These are phyloP conservation scores for Myotis pilosus DNA, from an alignment of 2,797 vertebrate species.

Conservation along the genomic window DNA sequence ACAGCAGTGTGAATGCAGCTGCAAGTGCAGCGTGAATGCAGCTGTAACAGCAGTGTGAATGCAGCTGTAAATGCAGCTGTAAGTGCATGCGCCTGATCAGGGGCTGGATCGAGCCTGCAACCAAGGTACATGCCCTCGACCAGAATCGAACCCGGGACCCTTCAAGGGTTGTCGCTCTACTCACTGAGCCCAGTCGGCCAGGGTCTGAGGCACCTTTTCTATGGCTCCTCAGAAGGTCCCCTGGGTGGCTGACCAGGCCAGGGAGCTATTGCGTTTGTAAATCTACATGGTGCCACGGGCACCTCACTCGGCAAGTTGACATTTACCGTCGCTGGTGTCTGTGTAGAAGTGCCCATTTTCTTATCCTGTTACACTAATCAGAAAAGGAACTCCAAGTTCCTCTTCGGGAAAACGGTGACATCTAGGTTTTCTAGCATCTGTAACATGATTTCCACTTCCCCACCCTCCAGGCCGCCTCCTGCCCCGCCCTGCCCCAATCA, in stretches of 20 bases:
- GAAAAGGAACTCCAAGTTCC: background rate
- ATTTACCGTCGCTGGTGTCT: background rate
- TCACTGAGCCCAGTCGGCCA: too few relatives aligned
- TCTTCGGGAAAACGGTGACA: background rate
- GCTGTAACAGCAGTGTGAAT: too few relatives aligned
- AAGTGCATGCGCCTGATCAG: too few relatives aligned
- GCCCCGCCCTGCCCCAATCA: background rate
- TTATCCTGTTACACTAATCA: background rate
- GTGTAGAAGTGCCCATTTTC: slow-evolving; percentile 13
- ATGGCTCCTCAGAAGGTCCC: background rate
- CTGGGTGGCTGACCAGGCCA: background rate
- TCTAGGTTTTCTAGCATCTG: background rate
- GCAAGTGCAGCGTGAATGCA: too few relatives aligned
- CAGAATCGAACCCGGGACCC: too few relatives aligned
- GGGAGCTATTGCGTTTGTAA: background rate
- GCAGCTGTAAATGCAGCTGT: too few relatives aligned
- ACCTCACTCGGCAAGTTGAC: background rate
- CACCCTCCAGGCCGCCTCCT: background rate
- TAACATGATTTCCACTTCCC: background rate
- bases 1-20: too few relatives aligned
- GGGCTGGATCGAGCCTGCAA: too few relatives aligned
- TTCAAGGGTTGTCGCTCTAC: too few relatives aligned
- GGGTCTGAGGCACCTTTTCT: background rate
- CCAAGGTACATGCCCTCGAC: too few relatives aligned
- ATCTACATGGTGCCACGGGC: background rate